Evolutionary conservation across 2,113 vertebrate species (phyloP).

Genomic region (Terrapene triunguis): DNA sequence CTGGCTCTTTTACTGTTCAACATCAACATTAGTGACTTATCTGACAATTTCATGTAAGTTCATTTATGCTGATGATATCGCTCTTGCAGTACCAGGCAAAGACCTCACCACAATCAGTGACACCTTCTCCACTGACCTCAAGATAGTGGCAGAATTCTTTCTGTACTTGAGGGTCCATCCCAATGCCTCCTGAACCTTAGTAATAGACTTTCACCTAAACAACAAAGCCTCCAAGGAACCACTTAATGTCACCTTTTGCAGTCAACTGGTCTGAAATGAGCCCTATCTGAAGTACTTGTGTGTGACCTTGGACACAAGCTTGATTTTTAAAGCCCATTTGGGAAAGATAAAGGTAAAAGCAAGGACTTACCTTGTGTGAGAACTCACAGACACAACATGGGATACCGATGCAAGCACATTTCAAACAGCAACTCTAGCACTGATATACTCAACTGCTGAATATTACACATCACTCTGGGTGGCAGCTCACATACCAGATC

Average conservation of each 20-base stretch:
- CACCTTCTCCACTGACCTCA: neutral
- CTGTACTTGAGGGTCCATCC: neutral
- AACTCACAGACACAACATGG: too few species aligned
- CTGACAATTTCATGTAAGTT: neutral
- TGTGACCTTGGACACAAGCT: neutral
- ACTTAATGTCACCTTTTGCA: neutral
- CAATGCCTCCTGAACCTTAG: neutral
- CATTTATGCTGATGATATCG: too few species aligned
- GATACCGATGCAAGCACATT: too few species aligned
- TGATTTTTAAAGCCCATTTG: too few species aligned
- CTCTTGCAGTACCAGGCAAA: too few species aligned
- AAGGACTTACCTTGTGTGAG: too few species aligned
- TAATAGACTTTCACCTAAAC: neutral
- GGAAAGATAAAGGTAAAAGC: too few species aligned
- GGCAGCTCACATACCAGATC: neutral
- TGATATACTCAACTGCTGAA: too few species aligned
- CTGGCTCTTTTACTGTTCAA: neutral
- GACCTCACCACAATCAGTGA: neutral
- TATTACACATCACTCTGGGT: neutral
- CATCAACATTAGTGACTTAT: neutral
- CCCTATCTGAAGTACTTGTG: neutral
- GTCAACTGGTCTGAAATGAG: neutral
- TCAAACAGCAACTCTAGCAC: too few species aligned
- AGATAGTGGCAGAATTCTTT: neutral
- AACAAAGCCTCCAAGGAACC: neutral